Percentiles rank a stretch among this genome's conserved stretches.
phyloP scores from a whole-genome alignment of 2,888 invertebrate species.

The Chrysotoxum bicinctum region DNA sequence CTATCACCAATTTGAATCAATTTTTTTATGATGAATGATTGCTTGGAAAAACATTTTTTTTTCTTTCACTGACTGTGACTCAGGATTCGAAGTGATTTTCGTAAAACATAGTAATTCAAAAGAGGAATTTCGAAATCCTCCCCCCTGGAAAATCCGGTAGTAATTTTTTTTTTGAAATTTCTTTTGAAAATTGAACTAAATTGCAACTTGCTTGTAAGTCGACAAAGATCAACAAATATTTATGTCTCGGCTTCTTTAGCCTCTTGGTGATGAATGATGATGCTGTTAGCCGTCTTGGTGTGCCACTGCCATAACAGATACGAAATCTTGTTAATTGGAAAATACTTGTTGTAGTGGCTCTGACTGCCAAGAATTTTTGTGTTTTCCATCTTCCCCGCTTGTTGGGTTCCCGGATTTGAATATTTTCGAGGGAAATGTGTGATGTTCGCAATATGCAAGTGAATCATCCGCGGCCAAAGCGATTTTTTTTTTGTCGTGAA shows the following conservation, averaged over 20 bases:
- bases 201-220: background rate
- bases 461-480: slow-evolving; percentile 25
- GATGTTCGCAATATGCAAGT: slow-evolving; percentile 31
- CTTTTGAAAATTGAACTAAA: slow-evolving; percentile 1
- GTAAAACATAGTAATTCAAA: background rate
- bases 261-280: slow-evolving; percentile 35
- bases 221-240: background rate
- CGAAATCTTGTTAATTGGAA: slow-evolving; percentile 68
- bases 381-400: slow-evolving; percentile 17
- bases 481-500: background rate
- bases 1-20: slow-evolving; percentile 45
- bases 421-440: slow-evolving; percentile 28
- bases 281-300: slow-evolving; percentile 23
- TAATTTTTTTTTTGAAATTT: background rate
- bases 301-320: slow-evolving; percentile 48
- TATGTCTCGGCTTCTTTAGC: slow-evolving; percentile 11
- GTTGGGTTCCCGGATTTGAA: slow-evolving; percentile 21
- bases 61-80: slow-evolving; percentile 18
- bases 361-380: slow-evolving; percentile 56
- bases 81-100: background rate
- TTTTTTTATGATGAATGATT: slow-evolving; percentile 56
- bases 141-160: background rate
- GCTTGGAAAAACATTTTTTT: background rate
- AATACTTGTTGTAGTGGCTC: slow-evolving; percentile 57
- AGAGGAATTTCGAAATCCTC: background rate